These are phyloP conservation scores for Valencia hispanica DNA, from an alignment of 2,797 vertebrate species.

Conservation along the genomic window DNA sequence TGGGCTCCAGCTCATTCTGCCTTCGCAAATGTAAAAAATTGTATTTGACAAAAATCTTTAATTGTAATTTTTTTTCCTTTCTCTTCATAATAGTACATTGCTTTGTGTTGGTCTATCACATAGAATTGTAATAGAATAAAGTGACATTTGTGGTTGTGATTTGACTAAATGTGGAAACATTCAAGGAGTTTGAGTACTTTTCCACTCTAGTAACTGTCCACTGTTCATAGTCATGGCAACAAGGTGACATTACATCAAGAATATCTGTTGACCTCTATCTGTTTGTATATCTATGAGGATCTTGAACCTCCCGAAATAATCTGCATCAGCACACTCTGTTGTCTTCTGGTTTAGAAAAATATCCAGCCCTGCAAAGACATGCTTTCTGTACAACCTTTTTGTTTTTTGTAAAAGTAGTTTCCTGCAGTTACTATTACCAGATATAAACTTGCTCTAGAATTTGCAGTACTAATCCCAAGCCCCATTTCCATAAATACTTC, in stretches of 20 bases:
- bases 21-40: not conserved
- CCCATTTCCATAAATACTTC: slow-evolving; percentile 72
- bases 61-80: not conserved
- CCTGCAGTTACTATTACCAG: slow-evolving; percentile 36
- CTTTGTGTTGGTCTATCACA: not conserved
- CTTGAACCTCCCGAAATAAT: slow-evolving; percentile 51
- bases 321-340: slow-evolving; percentile 56
- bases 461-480: slow-evolving; percentile 53
- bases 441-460: slow-evolving; percentile 59
- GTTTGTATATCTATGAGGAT: slow-evolving; percentile 63
- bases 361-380: slow-evolving; percentile 33
- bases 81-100: not conserved
- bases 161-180: not conserved
- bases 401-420: slow-evolving; percentile 27
- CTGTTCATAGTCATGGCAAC: slow-evolving; percentile 26
- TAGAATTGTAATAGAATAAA: not conserved
- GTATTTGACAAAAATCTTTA: not conserved
- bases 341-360: slow-evolving; percentile 28
- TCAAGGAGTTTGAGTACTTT: not conserved
- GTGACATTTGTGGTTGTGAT: not conserved
- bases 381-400: slow-evolving; percentile 14
- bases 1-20: not conserved
- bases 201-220: slow-evolving; percentile 15
- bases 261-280: slow-evolving; percentile 26
- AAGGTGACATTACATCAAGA: slow-evolving; percentile 70